A percentile compares a stretch with the other conserved stretches of the same genome.
These are phyloP conservation scores for Pyrgus malvae DNA, from an alignment of 2,888 invertebrate species.

Conservation along the genomic window DNA sequence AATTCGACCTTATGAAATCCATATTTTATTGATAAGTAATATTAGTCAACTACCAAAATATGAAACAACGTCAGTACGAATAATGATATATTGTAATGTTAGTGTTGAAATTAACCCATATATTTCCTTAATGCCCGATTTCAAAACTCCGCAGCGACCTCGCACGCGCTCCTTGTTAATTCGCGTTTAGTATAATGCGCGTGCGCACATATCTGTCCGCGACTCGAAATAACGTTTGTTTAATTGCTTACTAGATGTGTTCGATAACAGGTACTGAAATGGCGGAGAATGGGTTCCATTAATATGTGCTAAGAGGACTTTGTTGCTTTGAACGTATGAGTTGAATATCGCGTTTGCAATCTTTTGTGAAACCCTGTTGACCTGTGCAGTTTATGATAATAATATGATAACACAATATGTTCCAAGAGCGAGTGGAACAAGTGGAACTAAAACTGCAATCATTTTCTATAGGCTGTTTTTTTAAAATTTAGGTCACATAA, in stretches of 20 bases:
- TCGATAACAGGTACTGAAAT: background rate
- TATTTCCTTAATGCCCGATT: constrained; percentile 23
- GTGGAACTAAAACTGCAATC: no score
- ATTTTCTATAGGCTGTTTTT: no score
- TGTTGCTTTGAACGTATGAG: no score
- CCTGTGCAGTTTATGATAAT: no score
- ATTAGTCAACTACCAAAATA: no score
- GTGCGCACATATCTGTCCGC: constrained; percentile 33
- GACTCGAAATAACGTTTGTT: constrained; percentile 16
- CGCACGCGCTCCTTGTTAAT: constrained; percentile 24
- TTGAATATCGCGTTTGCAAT: no score
- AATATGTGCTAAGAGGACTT: background rate
- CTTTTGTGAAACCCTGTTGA: no score
- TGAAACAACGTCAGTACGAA: constrained; percentile 3
- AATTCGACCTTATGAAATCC: no score
- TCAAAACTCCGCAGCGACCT: constrained; percentile 18
- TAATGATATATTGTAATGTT: constrained; percentile 22
- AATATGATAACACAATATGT: no score
- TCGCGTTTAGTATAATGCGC: constrained; percentile 31
- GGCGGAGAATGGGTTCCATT: background rate
- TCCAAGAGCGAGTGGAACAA: no score
- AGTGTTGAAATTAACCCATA: constrained; percentile 27
- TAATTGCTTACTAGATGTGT: constrained; percentile 18
- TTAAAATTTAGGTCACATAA: no score
- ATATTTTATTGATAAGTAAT: no score